phyloP scores from a whole-genome alignment of 2,113 vertebrate genomes.

The Misgurnus mizolepis region DNA sequence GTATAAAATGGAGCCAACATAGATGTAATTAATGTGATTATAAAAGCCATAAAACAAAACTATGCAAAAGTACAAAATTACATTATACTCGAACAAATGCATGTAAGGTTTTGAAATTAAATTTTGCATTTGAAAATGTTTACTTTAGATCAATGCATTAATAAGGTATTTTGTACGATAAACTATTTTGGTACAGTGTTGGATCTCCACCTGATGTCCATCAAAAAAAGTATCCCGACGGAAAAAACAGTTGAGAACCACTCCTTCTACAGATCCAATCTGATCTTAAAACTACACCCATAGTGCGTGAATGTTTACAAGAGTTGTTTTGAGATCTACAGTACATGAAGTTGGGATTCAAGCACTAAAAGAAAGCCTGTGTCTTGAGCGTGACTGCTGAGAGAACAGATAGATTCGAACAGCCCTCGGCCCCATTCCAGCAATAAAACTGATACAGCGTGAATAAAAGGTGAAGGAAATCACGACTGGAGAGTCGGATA shows the following conservation, averaged over 20 bases:
- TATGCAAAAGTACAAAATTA: too few species aligned
- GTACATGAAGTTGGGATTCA: background rate
- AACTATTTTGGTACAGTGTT: background rate
- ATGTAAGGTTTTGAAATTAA: too few species aligned
- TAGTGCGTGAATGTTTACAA: background rate
- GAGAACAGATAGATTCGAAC: constrained; percentile 7
- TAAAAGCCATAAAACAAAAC: too few species aligned
- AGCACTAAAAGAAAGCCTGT: constrained; percentile 21
- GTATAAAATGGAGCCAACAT: too few species aligned
- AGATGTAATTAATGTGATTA: too few species aligned
- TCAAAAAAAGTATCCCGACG: too few species aligned
- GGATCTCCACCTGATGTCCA: background rate
- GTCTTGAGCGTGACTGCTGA: constrained; percentile 17
- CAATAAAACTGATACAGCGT: constrained; percentile 39
- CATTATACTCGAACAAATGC: too few species aligned
- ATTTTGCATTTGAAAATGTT: too few species aligned
- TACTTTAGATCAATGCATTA: too few species aligned
- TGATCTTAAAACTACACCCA: background rate
- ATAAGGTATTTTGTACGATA: background rate
- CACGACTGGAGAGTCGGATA: constrained; percentile 35
- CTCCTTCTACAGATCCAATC: background rate
- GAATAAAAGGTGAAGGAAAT: constrained; percentile 35
- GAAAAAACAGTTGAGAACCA: background rate
- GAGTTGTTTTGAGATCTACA: background rate
- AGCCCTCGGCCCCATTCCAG: constrained; percentile 8